Evolutionary conservation across 2,113 vertebrate genomes (phyloP), one percentile per base, ranked within the genome.

Genomic region (Petaurus breviceps): DNA sequence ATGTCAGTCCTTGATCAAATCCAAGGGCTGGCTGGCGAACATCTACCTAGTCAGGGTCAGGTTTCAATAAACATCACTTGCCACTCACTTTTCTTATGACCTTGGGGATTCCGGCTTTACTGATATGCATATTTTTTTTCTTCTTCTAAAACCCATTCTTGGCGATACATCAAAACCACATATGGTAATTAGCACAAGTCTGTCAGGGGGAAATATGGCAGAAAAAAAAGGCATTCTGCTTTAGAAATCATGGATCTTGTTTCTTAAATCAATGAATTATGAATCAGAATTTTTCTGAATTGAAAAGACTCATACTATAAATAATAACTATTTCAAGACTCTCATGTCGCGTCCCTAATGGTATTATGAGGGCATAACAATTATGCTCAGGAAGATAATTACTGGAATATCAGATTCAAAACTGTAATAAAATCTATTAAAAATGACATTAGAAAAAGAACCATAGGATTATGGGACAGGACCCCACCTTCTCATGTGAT

Each of bases 341-440:
- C 96, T 94, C 92, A 7, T 3, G 3, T 52, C 0, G 95, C 55
- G 95, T 95, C 97, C 97, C 98, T 96, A 91, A 68, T 50, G 61
- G 96, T 55, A 68, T 95, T 92, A 94, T 89, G 26, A 92, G 93
- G 94, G 92, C 95, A 95, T 90, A 57, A 97, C 97, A 98, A 97
- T 98, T 98, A 98, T 96, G 90, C 92, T 96, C 93, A 92, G 96
- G 98, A 98, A 98, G 98, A 98, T 96, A 98, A 98, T 97, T 98
- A 98, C 95, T 53, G n/a, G 94, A 95, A 19, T 95, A 96, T 97
- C 97, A 96, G 96, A 89, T 96, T 97, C 51, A 91, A 93, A 97
- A 96, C 52, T 52, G 61, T 94, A 97, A 98, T 92, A 96, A 97
- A 96, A 50, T 9, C 95, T 97, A 96, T 92, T 98, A 93, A 97